Base-by-base conservation (phyloP, 2,888 invertebrate genomes). In the Mesorhabditis sp. region DNA sequence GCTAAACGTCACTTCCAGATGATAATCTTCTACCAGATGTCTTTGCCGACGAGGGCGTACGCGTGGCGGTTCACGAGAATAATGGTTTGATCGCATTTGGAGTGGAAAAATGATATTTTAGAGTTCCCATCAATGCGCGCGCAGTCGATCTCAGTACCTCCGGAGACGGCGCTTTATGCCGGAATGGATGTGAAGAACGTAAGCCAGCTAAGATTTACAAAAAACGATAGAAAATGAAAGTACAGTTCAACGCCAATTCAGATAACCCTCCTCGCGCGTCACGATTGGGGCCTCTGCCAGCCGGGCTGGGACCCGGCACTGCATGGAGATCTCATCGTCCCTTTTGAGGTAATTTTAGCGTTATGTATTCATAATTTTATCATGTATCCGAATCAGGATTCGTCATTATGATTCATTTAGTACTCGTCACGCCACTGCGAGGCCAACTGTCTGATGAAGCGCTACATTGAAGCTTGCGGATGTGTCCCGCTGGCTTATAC, bases 231-330 rank as follows among this genome's bases (percentile, higher is more conserved):
- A 13, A 6, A 13, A 45, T 42, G 7, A 15, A 4, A 42, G 5
- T 13, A 42, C 43, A 65, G n/a, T 4, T 42, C 42, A 28, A 28
- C 28, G 28, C 5, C 66, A 28, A 67, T 76, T 68, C 65, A 80
- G 77, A 73, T 79, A n/a, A 72, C 76, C 3, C 71, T 77, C 0
- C 67, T 81, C n/a, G 73, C 75, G 13, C 68, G 72, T 50, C 63
- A 69, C 42, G 74, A 80, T 63, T 81, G 81, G 81, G 81, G 81
- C 13, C 67, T 74, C 5, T 81, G 81, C 64, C 72, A 74, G 44
- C 67, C 43, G n/a, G 62, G 61, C 43, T 74, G 74, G 77, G 65
- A 71, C 44, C n/a, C 65, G 42, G 68, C 44, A 45, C 65, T 69
- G 2, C 70, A 65, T 44, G 73, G 68, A 42, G 15, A 71, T 15